Evolutionary conservation across 1,140 invertebrate species (phyloP), one percentile per base, ranked within the genome.

Genomic region (Myzus persicae): DNA sequence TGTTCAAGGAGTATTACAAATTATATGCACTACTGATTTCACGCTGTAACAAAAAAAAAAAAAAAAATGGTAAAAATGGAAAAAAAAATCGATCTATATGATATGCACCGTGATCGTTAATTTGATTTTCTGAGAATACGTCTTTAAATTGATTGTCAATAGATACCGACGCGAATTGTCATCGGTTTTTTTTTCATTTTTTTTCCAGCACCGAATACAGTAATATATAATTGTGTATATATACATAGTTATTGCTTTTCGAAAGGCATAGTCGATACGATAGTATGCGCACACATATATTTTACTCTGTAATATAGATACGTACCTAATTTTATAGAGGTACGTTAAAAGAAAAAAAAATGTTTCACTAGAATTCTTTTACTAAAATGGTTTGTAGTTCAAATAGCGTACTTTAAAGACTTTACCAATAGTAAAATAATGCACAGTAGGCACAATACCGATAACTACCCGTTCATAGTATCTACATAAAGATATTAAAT

Each of bases 91-190:
- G 42, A 87, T 46, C 40, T 87, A 1, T 87, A 44, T 87, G 84
- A 87, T 87, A 87, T 44, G 84, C 84, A 44, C 40, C 26, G 84
- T 87, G 84, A 44, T 44, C 84, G 84, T 87, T 44, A 87, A 87
- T 87, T 87, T 42, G 84, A 87, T 87, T 87, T 87, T 87, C 84
- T 42, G 84, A 31, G 84, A 44, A 44, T 44, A 87, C 7, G 84
- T 42, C 26, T 87, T 85, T 87, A 87, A 87, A 87, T 44, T 44
- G 40, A 87, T 87, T 87, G 84, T 87, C 84, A 44, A 76, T 87
- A 87, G 84, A 87, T 42, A 87, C 84, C 84, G 84, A 44, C 84
- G 84, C 84, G 84, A 87, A 87, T 87, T n/a, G 84, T 87, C 84
- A 44, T 46, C 84, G 84, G 84, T 87, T 42, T 42, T 85, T n/a